phyloP scores from a whole-genome alignment of 2,113 vertebrate genomes.

The Microtus richardsoni region DNA sequence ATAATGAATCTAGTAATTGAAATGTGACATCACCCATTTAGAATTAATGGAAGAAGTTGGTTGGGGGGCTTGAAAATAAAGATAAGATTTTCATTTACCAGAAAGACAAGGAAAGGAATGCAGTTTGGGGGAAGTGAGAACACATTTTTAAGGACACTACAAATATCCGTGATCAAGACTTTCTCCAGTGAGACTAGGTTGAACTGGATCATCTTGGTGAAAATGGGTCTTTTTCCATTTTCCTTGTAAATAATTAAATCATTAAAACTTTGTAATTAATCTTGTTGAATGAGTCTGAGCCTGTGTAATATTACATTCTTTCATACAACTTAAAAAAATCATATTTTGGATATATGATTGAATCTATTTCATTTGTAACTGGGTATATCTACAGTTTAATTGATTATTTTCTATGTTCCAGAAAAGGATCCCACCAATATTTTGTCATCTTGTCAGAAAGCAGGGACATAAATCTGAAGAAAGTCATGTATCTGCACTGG shows the following conservation, averaged over 20 bases:
- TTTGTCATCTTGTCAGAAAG: constrained; percentile 63
- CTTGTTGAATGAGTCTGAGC: not conserved
- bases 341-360: not conserved
- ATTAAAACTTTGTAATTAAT: constrained; percentile 26
- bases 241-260: constrained; percentile 26
- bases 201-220: not conserved
- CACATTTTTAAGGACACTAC: not conserved
- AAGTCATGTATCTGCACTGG: constrained; percentile 34
- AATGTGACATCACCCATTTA: not conserved
- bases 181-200: not conserved
- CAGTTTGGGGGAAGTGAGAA: not conserved
- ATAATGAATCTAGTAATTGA: not conserved
- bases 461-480: not conserved
- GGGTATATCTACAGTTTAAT: constrained; percentile 75
- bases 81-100: not conserved
- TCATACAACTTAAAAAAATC: not conserved
- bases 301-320: not conserved
- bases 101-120: not conserved
- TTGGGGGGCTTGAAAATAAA: not conserved
- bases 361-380: not conserved
- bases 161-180: not conserved
- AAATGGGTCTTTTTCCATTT: not conserved
- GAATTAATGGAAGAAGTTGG: not conserved
- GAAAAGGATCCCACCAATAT: constrained; percentile 55
- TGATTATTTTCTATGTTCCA: constrained; percentile 77